Evolutionary conservation across 2,113 vertebrate species (phyloP), one percentile per base, ranked within the genome.

Genomic region (Forbesichthys agassizii): DNA sequence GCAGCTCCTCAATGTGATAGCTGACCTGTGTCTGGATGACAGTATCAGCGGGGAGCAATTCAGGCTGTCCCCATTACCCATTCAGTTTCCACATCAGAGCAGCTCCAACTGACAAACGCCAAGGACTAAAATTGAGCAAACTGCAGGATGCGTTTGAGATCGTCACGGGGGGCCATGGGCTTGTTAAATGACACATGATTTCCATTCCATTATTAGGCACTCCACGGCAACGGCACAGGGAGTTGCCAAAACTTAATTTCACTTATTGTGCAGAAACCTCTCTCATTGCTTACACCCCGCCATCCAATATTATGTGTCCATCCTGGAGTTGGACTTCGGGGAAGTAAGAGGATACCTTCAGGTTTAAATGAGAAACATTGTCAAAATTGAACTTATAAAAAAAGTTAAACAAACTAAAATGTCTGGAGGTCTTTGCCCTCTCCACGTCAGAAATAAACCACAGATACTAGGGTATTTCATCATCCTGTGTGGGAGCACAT

Each of bases 21-120:
- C 73, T 84, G 87, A 90, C 88, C 88, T 72, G 71, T 57, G 82
- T 73, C 70, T 61, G 13, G 59, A 0, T 69, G 74, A 79, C 75
- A 74, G 79, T 76, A 84, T 55, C 68, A 66, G 49, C 74, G 60
- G 42, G 12, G 69, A 72, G 47, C 71, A 51, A 14, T 67, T 8
- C 66, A 47, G 33, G 27, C 66, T 5, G 27, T 18, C 60, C 61
- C 18, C 47, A 58, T 68, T 11, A 60, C 42, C 13, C 64, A 66
- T 73, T 77, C 66, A 9, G 76, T 81, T 84, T 77, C 55, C 71
- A 78, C 69, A 81, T 80, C 77, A 80, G 64, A 84, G 64, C 13
- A 12, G 66, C 49, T 64, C 20, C 54, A 47, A 78, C 51, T 33
- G 68, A 74, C 20, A 52, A 75, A 60, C 2, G 2, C 61, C 33